Conservation (phyloP, 2,113 vertebrate genomes). For the Entelurus aequoreus region DNA sequence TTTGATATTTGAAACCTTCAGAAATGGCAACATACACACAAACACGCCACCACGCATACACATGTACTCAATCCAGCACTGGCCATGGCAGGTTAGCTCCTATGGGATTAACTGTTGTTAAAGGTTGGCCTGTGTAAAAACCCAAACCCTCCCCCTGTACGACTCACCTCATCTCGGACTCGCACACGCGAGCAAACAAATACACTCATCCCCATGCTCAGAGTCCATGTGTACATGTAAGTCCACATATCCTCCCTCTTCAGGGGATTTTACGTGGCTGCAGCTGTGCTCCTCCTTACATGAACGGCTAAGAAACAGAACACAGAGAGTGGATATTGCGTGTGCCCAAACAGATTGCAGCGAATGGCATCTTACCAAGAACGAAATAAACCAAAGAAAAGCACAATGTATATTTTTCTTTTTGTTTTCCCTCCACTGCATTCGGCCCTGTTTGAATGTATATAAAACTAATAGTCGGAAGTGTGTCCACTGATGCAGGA, state of each 20-base stretch:
- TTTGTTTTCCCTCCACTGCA: conserved; percentile 30
- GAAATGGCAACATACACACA: not conserved
- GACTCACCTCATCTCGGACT: conserved; percentile 25
- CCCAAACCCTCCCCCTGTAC: conserved; percentile 7
- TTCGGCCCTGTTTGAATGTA: conserved; percentile 49
- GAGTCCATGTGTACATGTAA: conserved; percentile 37
- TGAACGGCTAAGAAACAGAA: conserved; percentile 36
- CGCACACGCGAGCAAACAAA: conserved; percentile 16
- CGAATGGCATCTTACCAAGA: conserved; percentile 46
- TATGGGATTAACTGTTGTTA: conserved; percentile 42
- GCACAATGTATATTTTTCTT: conserved; percentile 35
- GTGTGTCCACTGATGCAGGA: conserved; percentile 55
- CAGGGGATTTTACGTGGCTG: conserved; percentile 54
- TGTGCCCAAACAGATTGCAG: conserved; percentile 31
- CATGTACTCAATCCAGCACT: conserved; percentile 7
- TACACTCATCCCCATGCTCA: conserved; percentile 20
- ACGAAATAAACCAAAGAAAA: conserved; percentile 29
- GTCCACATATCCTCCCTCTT: conserved; percentile 42
- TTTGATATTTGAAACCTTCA: not conserved
- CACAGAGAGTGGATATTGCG: conserved; percentile 30
- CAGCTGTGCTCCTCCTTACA: conserved; percentile 63
- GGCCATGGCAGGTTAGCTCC: conserved; percentile 30
- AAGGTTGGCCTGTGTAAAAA: conserved; percentile 51
- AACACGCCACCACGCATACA: conserved; percentile 8
- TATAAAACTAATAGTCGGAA: conserved; percentile 64